phyloP scores from a whole-genome alignment of 2,113 vertebrate species.

The Scomber japonicus region DNA sequence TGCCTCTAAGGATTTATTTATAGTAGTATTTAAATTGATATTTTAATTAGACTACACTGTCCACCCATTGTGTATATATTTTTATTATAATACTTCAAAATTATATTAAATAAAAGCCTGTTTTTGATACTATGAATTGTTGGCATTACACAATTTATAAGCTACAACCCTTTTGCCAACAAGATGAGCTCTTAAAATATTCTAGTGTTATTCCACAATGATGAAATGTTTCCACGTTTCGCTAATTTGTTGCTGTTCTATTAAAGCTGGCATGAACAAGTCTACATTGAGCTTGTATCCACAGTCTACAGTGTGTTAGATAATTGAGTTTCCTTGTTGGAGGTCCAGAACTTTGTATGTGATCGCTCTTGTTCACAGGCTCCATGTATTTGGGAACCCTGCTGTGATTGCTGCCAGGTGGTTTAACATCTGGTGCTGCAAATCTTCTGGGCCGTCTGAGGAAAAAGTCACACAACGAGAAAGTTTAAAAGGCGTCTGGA shows the following conservation, averaged over 20 bases:
- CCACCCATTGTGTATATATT: too few species aligned
- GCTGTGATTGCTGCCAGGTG: conserved; percentile 70
- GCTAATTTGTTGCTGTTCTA: background rate
- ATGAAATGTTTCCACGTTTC: background rate
- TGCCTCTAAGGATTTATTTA: background rate
- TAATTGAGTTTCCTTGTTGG: conserved; percentile 3
- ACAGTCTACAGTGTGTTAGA: background rate
- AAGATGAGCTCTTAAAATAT: background rate
- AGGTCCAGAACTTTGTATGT: conserved; percentile 27
- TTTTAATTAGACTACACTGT: background rate
- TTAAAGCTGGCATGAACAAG: background rate
- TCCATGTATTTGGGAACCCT: conserved; percentile 21
- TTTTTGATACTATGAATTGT: too few species aligned
- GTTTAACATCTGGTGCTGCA: conserved; percentile 76
- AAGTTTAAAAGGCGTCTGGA: conserved; percentile 62
- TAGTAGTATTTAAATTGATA: background rate
- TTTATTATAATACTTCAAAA: too few species aligned
- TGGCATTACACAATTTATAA: background rate
- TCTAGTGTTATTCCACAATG: background rate
- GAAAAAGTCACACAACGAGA: conserved; percentile 40
- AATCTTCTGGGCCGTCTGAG: conserved; percentile 32
- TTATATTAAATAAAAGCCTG: too few species aligned
- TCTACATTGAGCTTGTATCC: background rate
- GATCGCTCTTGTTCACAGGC: conserved; percentile 18
- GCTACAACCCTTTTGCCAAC: background rate